A percentile compares a stretch with the other conserved stretches of the same genome.
phyloP scores from a whole-genome alignment of 2,888 invertebrate genomes.

The Phymatocera aterrima region DNA sequence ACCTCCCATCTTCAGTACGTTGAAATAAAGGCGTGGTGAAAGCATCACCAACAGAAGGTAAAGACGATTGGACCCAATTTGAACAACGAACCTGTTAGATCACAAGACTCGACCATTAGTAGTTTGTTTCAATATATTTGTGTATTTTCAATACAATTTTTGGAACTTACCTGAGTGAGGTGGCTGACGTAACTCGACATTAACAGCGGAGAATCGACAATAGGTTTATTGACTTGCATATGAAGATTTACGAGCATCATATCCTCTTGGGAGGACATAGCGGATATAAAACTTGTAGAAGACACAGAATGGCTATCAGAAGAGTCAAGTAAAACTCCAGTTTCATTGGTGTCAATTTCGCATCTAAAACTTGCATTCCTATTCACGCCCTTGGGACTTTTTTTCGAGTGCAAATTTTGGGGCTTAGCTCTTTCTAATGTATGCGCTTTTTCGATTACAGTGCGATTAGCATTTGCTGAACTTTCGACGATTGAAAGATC shows the following conservation, averaged over 20 bases:
- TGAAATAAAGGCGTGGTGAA: conserved; percentile 89
- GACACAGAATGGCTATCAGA: conserved; percentile 89
- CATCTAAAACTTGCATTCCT: conserved; percentile 57
- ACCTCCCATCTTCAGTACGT: conserved; percentile 84
- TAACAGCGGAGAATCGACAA: conserved; percentile 93
- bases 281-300: conserved; percentile 91
- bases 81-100: conserved; percentile 77
- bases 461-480: conserved; percentile 60
- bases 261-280: conserved; percentile 94
- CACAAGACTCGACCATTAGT: neutral
- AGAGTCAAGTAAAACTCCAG: conserved; percentile 76
- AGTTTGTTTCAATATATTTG: neutral
- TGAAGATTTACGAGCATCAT: conserved; percentile 94
- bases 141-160: neutral
- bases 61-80: conserved; percentile 87
- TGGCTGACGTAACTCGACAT: conserved; percentile 97
- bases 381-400: conserved; percentile 63
- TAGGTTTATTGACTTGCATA: conserved; percentile 94
- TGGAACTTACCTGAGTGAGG: conserved; percentile 86
- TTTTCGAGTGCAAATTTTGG: conserved; percentile 53
- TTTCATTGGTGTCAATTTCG: conserved; percentile 55
- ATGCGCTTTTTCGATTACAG: conserved; percentile 68
- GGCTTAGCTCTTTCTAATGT: conserved; percentile 68
- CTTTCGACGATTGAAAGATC: conserved; percentile 77
- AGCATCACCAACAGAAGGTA: conserved; percentile 85